Evolutionary conservation across 2,113 vertebrate genomes (phyloP), one percentile per base, ranked within the genome.

Genomic region (Perccottus glenii): DNA sequence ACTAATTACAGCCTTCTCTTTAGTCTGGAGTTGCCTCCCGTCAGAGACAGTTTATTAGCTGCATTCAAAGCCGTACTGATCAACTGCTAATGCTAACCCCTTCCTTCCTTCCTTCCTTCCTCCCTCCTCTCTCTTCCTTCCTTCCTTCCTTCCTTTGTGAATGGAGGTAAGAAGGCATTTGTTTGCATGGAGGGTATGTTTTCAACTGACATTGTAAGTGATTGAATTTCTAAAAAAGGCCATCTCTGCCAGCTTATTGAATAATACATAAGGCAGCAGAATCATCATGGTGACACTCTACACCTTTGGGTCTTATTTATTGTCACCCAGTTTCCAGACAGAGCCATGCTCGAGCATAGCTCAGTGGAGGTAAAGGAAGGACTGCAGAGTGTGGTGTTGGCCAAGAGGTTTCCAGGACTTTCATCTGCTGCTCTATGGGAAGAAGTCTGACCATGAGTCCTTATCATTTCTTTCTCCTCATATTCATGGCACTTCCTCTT

Each of bases 181-280:
- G 9, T 49, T 16, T 7, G 19, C 15, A 9, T 9, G n/a, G 9
- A 9, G 47, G 44, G 58, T 32, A 19, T 9, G n/a, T 79, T 70
- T 75, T 66, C 49, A 67, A 69, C 64, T 65, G 73, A 38, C 16
- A 0, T 15, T 12, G 15, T 5, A 59, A 53, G 70, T 72, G 73
- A 81, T 81, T 64, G 66, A 84, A 87, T 83, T 85, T 83, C 77
- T 79, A 19, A 82, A 64, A 27, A 77, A 78, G 33, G 63, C 65
- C 58, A 70, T 67, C 65, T 42, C 44, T 55, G 40, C 35, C 33
- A 10, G 35, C 47, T 52, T 40, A 15, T 67, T 92, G 44, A 90
- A 91, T 91, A 90, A 93, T 91, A 71, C 42, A 92, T 88, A 69
- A 85, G 53, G 68, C 43, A 11, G 48, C 49, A 73, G 64, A n/a